Conservation (phyloP, 2,797 vertebrate genomes). For the Myotis findleyi region DNA sequence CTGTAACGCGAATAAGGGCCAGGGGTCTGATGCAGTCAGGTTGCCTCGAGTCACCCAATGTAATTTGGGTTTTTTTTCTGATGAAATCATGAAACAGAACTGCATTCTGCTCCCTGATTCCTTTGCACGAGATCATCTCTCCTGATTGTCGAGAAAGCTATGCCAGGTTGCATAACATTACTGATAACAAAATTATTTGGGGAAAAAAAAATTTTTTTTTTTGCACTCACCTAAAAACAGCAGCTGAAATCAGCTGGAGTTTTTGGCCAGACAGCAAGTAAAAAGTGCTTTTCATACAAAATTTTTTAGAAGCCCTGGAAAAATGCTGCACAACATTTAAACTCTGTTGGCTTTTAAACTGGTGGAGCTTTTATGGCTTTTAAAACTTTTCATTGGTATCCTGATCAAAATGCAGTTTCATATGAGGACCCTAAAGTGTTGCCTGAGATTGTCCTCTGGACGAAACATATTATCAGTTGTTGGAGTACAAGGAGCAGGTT, state of each 20-base stretch:
- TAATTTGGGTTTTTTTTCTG: slow-evolving; percentile 52
- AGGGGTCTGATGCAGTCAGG: slow-evolving; percentile 64
- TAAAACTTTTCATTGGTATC: neutral
- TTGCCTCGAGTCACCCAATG: slow-evolving; percentile 53
- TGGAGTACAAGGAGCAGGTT: neutral
- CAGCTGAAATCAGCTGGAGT: slow-evolving; percentile 75
- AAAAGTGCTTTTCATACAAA: slow-evolving; percentile 48
- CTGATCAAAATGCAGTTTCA: neutral
- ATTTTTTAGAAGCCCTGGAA: slow-evolving; percentile 48
- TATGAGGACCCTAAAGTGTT: neutral
- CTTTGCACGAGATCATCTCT: slow-evolving; percentile 63
- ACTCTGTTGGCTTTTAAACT: neutral
- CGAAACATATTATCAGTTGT: neutral
- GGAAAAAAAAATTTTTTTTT: neutral
- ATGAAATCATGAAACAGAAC: slow-evolving; percentile 55
- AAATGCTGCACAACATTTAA: neutral
- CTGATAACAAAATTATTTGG: slow-evolving; percentile 73
- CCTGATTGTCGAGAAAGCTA: slow-evolving; percentile 55
- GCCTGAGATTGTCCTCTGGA: slow-evolving; percentile 32
- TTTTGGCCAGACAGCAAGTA: slow-evolving; percentile 48
- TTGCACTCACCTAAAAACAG: slow-evolving; percentile 56
- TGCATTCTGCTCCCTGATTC: slow-evolving; percentile 41
- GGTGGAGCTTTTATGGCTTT: neutral
- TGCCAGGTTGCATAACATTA: slow-evolving; percentile 53
- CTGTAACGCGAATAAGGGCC: slow-evolving; percentile 60